Evolutionary conservation across 2,888 invertebrate species (phyloP), one percentile per base, ranked within the genome.

Genomic region (Tipula helvola): DNA sequence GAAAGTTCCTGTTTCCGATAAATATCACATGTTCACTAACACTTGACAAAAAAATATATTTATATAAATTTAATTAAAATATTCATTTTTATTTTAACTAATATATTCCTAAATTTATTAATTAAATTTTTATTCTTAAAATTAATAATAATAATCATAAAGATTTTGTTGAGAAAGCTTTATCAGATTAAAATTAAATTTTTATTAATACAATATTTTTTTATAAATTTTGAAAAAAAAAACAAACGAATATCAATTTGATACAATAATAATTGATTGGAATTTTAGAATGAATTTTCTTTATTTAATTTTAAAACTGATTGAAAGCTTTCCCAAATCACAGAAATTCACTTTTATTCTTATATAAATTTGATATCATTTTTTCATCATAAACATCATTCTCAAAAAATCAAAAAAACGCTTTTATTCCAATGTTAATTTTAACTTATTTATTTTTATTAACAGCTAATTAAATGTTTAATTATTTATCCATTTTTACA

Each of bases 281-380:
- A 84, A 84, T 84, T 36, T 84, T 28, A 28, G 28, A 84, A 5
- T 41, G 36, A 84, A 84, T 41, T 84, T 84, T n/a, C n/a, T 39
- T 39, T 16, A 84, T 36, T 84, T 84, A 84, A 85, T 85, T 42
- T 85, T 85, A 42, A 85, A 85, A 85, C 85, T 85, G 85, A 85
- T 42, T 85, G 85, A 87, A 88, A 88, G 87, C 87, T 87, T 88
- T 87, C 87, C 86, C 88, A 88, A 87, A 88, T 88, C 88, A 88
- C 88, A 88, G 88, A 88, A 85, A 85, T 85, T 85, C 71, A 71
- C 71, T 71, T 71, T 28, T 71, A 71, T 71, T 71, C 71, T 71
- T 71, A 71, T 71, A 71, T 71, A 71, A 71, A 71, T 71, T 71
- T 71, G 71, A 71, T 71, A 71, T 71, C 71, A 71, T 71, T 71